These are phyloP conservation scores for Corythornis madagascariensis DNA, from an alignment of 2,113 vertebrate genomes.

Conservation along the genomic window DNA sequence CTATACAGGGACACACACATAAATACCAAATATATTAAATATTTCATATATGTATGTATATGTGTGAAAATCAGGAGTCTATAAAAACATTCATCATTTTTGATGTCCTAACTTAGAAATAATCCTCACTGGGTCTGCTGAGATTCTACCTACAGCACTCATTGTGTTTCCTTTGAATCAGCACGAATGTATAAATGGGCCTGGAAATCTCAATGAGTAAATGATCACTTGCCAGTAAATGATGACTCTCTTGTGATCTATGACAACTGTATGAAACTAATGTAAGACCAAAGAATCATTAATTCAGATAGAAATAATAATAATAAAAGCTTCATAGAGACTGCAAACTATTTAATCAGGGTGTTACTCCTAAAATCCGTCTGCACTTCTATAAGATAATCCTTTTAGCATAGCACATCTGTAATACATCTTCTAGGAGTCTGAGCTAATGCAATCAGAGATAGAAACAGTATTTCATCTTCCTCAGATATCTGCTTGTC, in stretches of 20 bases:
- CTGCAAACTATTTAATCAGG: neutral
- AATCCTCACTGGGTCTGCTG: neutral
- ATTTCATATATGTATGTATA: neutral
- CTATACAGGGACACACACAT: neutral
- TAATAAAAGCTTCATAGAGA: neutral
- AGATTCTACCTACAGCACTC: neutral
- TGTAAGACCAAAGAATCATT: neutral
- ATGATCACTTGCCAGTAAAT: neutral
- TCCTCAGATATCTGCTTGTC: neutral
- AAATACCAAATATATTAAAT: neutral
- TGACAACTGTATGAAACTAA: neutral
- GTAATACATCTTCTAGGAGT: neutral
- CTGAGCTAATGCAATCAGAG: conserved; percentile 14
- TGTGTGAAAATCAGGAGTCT: neutral
- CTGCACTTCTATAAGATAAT: conserved; percentile 4
- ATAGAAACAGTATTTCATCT: conserved; percentile 20
- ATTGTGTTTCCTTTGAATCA: neutral
- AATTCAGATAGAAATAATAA: neutral
- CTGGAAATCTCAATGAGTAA: neutral
- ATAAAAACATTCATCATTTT: neutral
- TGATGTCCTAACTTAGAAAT: neutral
- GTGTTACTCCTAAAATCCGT: neutral
- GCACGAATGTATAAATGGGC: neutral
- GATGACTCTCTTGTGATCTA: neutral
- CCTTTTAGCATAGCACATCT: conserved; percentile 23